A percentile compares a stretch with the other conserved stretches of the same genome.
phyloP scores from a whole-genome alignment of 2,888 invertebrate species.

The Uropetala carovei region DNA sequence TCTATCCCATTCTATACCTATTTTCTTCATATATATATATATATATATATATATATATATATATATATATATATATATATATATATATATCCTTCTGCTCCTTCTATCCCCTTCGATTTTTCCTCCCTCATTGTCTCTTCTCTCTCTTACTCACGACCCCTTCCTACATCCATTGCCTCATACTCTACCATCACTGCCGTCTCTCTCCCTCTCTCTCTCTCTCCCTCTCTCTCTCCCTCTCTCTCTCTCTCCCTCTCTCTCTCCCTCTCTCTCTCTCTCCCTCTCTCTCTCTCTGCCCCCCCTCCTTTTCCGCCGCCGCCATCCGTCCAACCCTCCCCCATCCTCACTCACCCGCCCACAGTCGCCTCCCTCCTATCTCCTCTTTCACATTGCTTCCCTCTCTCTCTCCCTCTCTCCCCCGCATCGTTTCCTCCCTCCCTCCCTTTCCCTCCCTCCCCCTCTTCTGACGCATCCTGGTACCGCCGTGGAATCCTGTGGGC shows the following conservation, averaged over 20 bases:
- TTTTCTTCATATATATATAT: not conserved
- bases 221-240: too few relatives aligned
- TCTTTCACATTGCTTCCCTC: not conserved
- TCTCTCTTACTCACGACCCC: not conserved
- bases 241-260: too few relatives aligned
- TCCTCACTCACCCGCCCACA: not conserved
- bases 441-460: not conserved
- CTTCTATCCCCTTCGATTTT: constrained; percentile 10
- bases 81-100: not conserved
- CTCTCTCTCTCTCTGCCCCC: not conserved
- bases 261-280: too few relatives aligned
- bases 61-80: not conserved
- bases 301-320: not conserved
- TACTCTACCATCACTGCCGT: not conserved
- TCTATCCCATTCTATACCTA: not conserved
- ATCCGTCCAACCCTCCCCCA: not conserved
- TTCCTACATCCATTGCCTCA: not conserved
- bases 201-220: too few relatives aligned
- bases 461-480: constrained; percentile 48
- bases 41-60: not conserved
- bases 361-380: not conserved
- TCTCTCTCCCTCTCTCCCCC: not conserved
- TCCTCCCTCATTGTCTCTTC: not conserved
- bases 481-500: constrained; percentile 44
- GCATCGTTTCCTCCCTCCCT: not conserved